A percentile compares a stretch with the other conserved stretches of the same genome.
These are phyloP conservation scores for Rattus rattus DNA, from an alignment of 2,113 vertebrate species.

Conservation along the genomic window DNA sequence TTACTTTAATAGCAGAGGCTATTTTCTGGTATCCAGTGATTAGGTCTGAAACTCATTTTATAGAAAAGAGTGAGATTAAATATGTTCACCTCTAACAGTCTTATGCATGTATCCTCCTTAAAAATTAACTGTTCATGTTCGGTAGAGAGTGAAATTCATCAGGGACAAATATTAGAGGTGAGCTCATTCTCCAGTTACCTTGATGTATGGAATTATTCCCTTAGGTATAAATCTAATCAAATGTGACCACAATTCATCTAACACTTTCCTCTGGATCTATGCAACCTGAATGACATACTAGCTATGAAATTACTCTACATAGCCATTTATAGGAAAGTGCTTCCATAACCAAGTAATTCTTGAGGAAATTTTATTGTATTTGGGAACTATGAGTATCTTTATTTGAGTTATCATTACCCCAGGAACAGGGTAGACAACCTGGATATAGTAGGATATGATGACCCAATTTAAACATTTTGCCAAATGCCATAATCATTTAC, in stretches of 20 bases:
- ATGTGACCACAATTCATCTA: constrained; percentile 71
- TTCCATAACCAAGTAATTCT: constrained; percentile 50
- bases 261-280: constrained; percentile 55
- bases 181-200: constrained; percentile 70
- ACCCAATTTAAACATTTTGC: constrained; percentile 17
- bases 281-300: constrained; percentile 36
- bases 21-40: constrained; percentile 54
- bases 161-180: constrained; percentile 27
- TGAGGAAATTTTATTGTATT: constrained; percentile 62
- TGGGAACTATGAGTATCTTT: constrained; percentile 20
- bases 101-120: constrained; percentile 56
- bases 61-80: constrained; percentile 57
- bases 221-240: constrained; percentile 69
- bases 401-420: constrained; percentile 32
- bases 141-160: constrained; percentile 58
- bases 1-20: constrained; percentile 61
- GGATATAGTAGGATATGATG: not conserved
- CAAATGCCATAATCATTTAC: not conserved
- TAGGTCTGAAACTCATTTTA: constrained; percentile 67
- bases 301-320: constrained; percentile 67
- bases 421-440: not conserved
- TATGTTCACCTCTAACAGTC: constrained; percentile 63
- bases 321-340: not conserved
- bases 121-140: constrained; percentile 76
- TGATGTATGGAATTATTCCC: constrained; percentile 72